Percentiles rank a stretch among this genome's conserved stretches.
Evolutionary conservation across 2,888 invertebrate species (phyloP).

Genomic region (Anoplius nigerrimus): DNA sequence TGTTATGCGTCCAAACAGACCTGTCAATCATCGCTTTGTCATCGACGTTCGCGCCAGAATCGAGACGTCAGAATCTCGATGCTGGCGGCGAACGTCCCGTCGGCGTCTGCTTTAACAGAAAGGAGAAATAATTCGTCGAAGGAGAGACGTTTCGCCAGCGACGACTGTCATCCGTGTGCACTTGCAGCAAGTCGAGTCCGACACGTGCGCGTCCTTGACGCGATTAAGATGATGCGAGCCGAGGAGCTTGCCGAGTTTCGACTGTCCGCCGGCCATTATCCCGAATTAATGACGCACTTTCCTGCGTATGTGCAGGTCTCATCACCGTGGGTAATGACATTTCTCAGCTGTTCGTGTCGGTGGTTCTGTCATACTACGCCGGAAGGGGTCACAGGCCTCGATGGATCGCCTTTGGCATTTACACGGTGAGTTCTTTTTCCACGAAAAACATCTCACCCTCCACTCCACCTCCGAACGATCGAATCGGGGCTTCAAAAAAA

Average conservation of each 20-base stretch:
- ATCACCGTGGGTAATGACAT: constrained; percentile 86
- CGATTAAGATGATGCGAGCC: background rate
- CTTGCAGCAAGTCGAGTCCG: constrained; percentile 1
- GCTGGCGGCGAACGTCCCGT: too few relatives aligned
- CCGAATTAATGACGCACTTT: background rate
- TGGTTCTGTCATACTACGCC: constrained; percentile 82
- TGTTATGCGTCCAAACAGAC: too few relatives aligned
- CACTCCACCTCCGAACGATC: too few relatives aligned
- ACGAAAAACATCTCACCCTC: background rate
- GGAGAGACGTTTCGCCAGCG: constrained; percentile 6
- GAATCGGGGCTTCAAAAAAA: background rate
- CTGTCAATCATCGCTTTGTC: too few relatives aligned
- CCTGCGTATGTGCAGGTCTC: constrained; percentile 75
- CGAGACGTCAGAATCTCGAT: too few relatives aligned
- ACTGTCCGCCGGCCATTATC: background rate
- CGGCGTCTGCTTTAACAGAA: background rate
- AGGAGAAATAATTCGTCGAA: background rate
- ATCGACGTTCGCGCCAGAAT: too few relatives aligned
- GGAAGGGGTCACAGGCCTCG: constrained; percentile 84
- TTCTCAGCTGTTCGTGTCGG: constrained; percentile 82
- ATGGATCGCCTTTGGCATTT: constrained; percentile 82
- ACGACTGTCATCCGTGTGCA: background rate
- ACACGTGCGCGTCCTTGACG: constrained; percentile 7
- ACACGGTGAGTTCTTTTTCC: constrained; percentile 64
- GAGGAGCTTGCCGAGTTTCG: background rate